Evolutionary conservation across 1,140 invertebrate genomes (phyloP).

Genomic region (Drosophila sucinea): DNA sequence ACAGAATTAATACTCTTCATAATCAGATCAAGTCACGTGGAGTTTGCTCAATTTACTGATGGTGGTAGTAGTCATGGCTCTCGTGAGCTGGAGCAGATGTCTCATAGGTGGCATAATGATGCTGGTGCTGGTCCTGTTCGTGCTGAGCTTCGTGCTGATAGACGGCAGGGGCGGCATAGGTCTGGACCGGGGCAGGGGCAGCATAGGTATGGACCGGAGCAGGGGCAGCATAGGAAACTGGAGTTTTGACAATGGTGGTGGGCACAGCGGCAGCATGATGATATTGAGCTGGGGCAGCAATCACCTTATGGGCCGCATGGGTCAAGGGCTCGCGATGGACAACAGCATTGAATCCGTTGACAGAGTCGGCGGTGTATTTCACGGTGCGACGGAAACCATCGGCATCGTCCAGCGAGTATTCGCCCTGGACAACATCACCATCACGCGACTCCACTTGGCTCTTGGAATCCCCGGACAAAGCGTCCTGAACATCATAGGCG

Average conservation of each 20-base stretch:
- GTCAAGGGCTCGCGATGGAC: conserved; percentile 83
- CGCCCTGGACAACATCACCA: conserved; percentile 85
- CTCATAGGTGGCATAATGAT: conserved; percentile 70
- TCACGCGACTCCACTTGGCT: conserved; percentile 85
- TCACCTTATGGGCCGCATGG: conserved; percentile 60
- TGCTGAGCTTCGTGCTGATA: conserved; percentile 54
- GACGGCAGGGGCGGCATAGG: conserved; percentile 41
- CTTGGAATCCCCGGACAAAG: conserved; percentile 85
- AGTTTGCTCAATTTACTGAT: conserved; percentile 43
- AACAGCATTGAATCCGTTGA: conserved; percentile 83
- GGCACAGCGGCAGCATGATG: conserved; percentile 52
- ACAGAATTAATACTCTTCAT: conserved; percentile 58
- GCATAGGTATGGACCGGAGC: conserved; percentile 57
- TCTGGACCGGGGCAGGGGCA: conserved; percentile 46
- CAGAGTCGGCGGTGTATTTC: conserved; percentile 83
- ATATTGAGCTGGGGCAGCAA: conserved; percentile 60
- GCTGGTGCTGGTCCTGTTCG: conserved; percentile 48
- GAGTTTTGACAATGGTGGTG: conserved; percentile 49
- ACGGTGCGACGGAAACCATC: conserved; percentile 82
- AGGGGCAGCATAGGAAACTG: conserved; percentile 46
- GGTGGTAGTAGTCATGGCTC: conserved; percentile 71
- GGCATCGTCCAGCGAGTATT: conserved; percentile 80
- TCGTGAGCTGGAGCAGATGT: conserved; percentile 62
- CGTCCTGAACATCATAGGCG: conserved; percentile 84
- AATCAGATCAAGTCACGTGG: conserved; percentile 19